phyloP scores from a whole-genome alignment of 1,140 invertebrate species.

The Oryzaephilus surinamensis region DNA sequence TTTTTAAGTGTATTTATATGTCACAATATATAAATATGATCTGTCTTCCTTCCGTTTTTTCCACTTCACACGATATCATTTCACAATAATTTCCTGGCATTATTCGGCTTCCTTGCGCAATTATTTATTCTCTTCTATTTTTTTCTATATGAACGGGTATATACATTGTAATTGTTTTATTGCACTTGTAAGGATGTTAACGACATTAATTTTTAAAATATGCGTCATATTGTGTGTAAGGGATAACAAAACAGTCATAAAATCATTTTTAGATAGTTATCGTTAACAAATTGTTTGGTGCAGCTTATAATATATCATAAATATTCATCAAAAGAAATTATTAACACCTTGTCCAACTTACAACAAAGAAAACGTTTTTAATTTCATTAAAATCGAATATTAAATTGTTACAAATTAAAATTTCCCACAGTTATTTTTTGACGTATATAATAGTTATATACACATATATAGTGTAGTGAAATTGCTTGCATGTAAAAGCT shows the following conservation, averaged over 20 bases:
- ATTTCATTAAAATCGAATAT: too few species aligned
- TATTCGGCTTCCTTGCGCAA: conserved; percentile 11
- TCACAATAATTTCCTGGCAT: conserved; percentile 9
- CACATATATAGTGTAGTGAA: not conserved
- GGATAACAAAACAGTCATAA: too few species aligned
- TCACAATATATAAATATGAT: too few species aligned
- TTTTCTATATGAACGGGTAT: not conserved
- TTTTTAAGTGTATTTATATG: too few species aligned
- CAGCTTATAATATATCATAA: too few species aligned
- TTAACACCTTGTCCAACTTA: too few species aligned
- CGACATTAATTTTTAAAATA: conserved; percentile 8
- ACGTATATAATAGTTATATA: too few species aligned
- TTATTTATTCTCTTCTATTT: conserved; percentile 7
- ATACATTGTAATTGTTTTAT: conserved; percentile 6
- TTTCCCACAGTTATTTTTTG: too few species aligned
- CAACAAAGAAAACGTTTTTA: too few species aligned
- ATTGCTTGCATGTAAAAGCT: conserved; percentile 11
- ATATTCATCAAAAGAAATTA: not conserved
- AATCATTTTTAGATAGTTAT: too few species aligned
- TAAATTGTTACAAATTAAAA: too few species aligned
- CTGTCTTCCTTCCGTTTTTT: conserved; percentile 9
- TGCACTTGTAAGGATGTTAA: conserved; percentile 11
- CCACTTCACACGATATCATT: conserved; percentile 9
- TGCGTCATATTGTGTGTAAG: not conserved
- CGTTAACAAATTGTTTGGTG: too few species aligned